Conservation (phyloP, 2,797 vertebrate species). For the Chlorospingus semifuscus region DNA sequence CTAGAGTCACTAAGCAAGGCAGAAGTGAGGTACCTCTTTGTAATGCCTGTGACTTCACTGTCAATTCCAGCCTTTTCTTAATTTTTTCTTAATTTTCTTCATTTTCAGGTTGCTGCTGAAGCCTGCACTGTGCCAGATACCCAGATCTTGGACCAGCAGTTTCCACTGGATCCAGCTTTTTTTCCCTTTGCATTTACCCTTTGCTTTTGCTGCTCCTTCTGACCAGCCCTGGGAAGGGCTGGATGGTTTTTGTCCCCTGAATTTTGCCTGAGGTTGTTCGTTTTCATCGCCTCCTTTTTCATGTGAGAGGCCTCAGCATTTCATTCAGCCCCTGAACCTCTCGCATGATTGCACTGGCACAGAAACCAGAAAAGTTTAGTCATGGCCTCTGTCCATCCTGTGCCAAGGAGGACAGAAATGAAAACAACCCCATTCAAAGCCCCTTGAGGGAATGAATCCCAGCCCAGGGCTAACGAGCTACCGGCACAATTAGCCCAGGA, state of each 20-base stretch:
- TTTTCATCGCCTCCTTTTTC: background rate
- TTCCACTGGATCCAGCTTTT: background rate
- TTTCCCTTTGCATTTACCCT: background rate
- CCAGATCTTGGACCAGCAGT: background rate
- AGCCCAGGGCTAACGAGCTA: background rate
- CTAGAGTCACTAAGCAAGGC: background rate
- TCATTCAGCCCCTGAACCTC: background rate
- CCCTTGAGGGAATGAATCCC: background rate
- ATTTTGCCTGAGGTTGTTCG: background rate
- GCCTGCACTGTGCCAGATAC: background rate
- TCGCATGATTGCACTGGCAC: slow-evolving; percentile 20
- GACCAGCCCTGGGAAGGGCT: background rate
- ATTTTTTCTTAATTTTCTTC: background rate
- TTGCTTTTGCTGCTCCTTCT: background rate
- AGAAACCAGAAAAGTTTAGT: slow-evolving; percentile 28
- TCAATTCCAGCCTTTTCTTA: background rate
- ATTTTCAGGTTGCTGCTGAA: background rate
- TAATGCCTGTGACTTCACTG: background rate
- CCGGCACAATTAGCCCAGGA: background rate
- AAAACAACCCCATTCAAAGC: background rate
- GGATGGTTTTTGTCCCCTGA: background rate
- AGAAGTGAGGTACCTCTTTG: background rate
- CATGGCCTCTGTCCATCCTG: background rate
- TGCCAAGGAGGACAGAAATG: slow-evolving; percentile 3
- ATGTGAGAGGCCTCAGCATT: background rate